These are phyloP conservation scores for Pterois miles DNA, from an alignment of 2,797 vertebrate species.

Conservation along the genomic window DNA sequence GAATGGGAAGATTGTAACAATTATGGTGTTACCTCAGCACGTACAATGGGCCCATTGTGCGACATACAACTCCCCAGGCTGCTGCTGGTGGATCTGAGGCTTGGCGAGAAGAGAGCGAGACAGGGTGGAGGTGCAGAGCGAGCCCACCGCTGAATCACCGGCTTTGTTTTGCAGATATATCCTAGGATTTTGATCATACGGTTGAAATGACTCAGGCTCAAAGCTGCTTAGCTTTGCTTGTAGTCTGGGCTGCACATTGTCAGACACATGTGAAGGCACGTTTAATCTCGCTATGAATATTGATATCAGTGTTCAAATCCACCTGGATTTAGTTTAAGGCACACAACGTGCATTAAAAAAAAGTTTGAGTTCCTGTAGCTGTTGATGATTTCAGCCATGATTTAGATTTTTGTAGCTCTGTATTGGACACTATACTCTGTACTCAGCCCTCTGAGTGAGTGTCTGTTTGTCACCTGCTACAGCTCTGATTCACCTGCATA, in stretches of 20 bases:
- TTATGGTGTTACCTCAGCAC: constrained; percentile 72
- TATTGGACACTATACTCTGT: neutral
- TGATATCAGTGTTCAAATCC: neutral
- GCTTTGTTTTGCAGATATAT: constrained; percentile 77
- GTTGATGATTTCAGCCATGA: neutral
- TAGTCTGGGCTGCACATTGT: constrained; percentile 35
- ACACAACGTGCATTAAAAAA: neutral
- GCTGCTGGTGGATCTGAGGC: constrained; percentile 73
- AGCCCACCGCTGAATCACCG: constrained; percentile 65
- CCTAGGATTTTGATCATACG: constrained; percentile 73
- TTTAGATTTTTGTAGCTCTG: neutral
- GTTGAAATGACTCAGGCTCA: constrained; percentile 57
- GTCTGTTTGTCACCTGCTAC: constrained; percentile 59
- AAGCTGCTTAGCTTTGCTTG: constrained; percentile 56
- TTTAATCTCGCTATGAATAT: constrained; percentile 19
- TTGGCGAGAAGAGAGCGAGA: constrained; percentile 58
- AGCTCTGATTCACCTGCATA: constrained; percentile 73
- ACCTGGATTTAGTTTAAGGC: neutral
- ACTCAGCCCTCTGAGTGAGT: neutral
- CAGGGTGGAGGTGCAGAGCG: constrained; percentile 64
- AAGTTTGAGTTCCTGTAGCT: neutral
- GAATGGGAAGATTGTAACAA: constrained; percentile 78
- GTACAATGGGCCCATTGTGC: constrained; percentile 75
- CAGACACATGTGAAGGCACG: constrained; percentile 46
- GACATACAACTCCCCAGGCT: constrained; percentile 48